Evolutionary conservation across 2,113 vertebrate genomes (phyloP), one percentile per base, ranked within the genome.

Genomic region (Chauna torquata): DNA sequence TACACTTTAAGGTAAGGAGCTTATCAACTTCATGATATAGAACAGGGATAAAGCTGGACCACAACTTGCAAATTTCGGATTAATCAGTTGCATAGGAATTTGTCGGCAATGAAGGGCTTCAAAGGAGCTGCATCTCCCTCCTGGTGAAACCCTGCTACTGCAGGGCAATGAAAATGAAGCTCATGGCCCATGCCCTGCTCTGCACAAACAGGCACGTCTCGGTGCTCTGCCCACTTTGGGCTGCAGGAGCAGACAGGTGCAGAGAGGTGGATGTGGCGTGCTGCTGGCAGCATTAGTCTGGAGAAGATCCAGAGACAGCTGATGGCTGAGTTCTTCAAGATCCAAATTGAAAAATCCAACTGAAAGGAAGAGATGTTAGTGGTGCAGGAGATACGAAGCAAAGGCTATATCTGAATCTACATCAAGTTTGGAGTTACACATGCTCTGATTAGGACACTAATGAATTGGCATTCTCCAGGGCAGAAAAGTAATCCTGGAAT

Each of bases 321-420:
- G 70, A 72, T 22, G 71, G 66, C 71, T 40, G 90, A 86, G 75
- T 58, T 76, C 47, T 2, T 66, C 82, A 13, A 71, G 49, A 61
- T 68, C 79, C 92, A 93, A 82, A 82, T 45, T 66, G 79, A 83
- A 92, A 93, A 88, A 86, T 45, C 38, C 59, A 57, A 72, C 76
- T 11, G 58, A 84, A 47, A 1, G 9, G 47, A 94, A 57, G 75
- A 95, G 91, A 88, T 86, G 54, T 54, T 57, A 50, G 70, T 69
- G 66, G 71, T 27, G 44, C 8, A 3, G 66, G 27, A 88, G 58
- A 52, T 44, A 72, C 14, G 13, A 64, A 90, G 86, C 82, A 94
- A 94, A 90, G 57, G 68, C 79, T 57, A 2, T 9, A 20, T n/a
- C 82, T 94, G 76, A 84, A 89, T 45, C 55, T 8, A 44, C 91